Evolutionary conservation across 2,113 vertebrate species (phyloP), one percentile per base, ranked within the genome.

Genomic region (Hoplias malabaricus): DNA sequence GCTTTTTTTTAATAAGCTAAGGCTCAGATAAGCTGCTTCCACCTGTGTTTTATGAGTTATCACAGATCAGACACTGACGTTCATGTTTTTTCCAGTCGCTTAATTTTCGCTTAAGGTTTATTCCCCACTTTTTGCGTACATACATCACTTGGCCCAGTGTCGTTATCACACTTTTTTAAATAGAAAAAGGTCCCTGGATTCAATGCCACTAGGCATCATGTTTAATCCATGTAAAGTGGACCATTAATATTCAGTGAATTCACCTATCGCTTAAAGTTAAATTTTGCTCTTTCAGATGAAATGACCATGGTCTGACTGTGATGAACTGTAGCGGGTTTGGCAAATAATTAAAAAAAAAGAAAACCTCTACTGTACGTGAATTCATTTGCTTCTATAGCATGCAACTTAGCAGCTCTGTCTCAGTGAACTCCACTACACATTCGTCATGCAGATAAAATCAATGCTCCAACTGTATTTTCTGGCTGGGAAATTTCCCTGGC

Each of bases 381-480:
- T 78, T 80, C 23, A 61, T 73, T 83, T 79, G 80, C 81, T 87
- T 85, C 80, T 43, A 79, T 81, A 75, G 80, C 27, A 85, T 68
- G 36, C 36, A 70, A 69, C 84, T 81, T 78, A 82, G 84, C 19
- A 62, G 73, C 79, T 82, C 70, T 85, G 78, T 89, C 85, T 88
- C 65, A 78, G 36, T 19, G 33, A 81, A 82, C 53, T 50, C 54
- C 14, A 5, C 38, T 57, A 29, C 81, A 84, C 85, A 89, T 91
- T 88, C 78, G 85, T 92, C 88, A 89, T 66, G 19, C 59, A 78
- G 88, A 90, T 90, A 88, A 85, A 67, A 92, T 90, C 86, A 83
- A 80, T 86, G 80, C 75, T 69, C 21, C 67, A 80, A 81, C 73
- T 82, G 66, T 74, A 69, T 69, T 77, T 62, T 57, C 82, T 84